Conservation (phyloP, 2,797 vertebrate genomes). For the Ciconia nigra region DNA sequence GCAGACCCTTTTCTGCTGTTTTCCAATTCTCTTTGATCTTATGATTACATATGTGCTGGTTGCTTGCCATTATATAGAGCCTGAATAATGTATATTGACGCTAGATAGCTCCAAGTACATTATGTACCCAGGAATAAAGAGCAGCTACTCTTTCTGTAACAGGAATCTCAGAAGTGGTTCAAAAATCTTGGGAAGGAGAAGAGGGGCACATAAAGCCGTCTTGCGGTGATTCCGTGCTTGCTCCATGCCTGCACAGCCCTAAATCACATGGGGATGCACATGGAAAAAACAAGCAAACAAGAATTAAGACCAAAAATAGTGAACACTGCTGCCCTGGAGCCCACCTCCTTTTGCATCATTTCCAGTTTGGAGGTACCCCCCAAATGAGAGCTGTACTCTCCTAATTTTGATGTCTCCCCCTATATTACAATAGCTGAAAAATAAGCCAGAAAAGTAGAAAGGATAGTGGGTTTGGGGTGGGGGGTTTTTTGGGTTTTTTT, state of each 20-base stretch:
- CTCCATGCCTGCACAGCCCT: not conserved
- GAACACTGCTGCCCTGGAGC: not conserved
- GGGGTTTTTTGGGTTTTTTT: not conserved
- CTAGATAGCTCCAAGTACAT: not conserved
- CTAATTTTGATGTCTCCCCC: not conserved
- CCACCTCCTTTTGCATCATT: not conserved
- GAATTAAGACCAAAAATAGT: not conserved
- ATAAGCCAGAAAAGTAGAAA: not conserved
- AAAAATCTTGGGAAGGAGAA: not conserved
- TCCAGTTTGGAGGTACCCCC: not conserved
- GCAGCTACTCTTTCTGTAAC: not conserved
- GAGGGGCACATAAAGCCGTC: not conserved
- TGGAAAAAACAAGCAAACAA: not conserved
- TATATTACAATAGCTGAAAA: not conserved
- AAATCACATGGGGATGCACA: not conserved
- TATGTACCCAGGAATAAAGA: not conserved
- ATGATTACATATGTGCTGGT: not conserved
- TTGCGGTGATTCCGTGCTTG: not conserved
- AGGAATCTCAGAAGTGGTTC: not conserved
- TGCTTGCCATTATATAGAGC: not conserved
- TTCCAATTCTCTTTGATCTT: constrained; percentile 32
- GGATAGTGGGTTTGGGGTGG: not conserved
- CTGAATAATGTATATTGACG: not conserved
- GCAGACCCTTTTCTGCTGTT: not conserved
- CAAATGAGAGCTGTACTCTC: not conserved